Evolutionary conservation across 2,113 vertebrate genomes (phyloP).

Genomic region (Burhinus oedicnemus): DNA sequence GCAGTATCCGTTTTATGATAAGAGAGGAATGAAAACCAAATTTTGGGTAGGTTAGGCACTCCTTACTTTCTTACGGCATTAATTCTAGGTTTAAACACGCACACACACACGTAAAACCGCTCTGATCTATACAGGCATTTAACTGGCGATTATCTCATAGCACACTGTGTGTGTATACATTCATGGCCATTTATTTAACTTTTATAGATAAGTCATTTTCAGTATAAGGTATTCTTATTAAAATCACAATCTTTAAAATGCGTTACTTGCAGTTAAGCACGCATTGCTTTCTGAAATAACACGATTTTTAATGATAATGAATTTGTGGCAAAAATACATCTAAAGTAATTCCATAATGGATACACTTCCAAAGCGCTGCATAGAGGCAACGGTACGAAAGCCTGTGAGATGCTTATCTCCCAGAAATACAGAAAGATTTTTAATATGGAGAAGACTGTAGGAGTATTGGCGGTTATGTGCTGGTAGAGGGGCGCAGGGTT

Average conservation of each 20-base stretch:
- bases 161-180: too few species aligned
- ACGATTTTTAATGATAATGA: neutral
- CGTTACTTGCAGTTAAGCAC: neutral
- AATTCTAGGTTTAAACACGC: neutral
- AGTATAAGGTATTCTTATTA: neutral
- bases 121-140: neutral
- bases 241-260: neutral
- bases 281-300: neutral
- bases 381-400: too few species aligned
- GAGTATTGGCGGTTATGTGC: too few species aligned
- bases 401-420: neutral
- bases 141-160: neutral
- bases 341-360: neutral
- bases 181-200: neutral
- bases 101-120: neutral
- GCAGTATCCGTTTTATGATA: neutral
- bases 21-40: neutral
- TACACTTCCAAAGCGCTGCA: rapidly evolving
- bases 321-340: neutral
- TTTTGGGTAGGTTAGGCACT: neutral
- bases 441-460: too few species aligned
- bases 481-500: neutral
- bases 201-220: neutral
- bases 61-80: neutral
- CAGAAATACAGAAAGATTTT: neutral